Percentiles rank a stretch among this genome's conserved stretches.
Conservation (phyloP, 2,888 invertebrate genomes). For the Papilio gigon region DNA sequence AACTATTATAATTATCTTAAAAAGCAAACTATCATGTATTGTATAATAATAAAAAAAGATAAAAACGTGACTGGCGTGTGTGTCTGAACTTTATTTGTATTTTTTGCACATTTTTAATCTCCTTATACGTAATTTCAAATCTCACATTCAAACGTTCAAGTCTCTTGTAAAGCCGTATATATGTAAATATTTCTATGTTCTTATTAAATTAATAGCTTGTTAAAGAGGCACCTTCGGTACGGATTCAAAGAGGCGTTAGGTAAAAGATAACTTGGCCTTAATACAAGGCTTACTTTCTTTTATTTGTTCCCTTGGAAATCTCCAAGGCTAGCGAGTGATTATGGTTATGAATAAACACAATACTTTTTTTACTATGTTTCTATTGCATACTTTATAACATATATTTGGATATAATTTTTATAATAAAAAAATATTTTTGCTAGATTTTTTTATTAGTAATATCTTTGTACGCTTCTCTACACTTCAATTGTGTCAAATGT, state of each 20-base stretch:
- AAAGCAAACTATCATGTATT: too few relatives aligned
- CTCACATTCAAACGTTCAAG: not conserved
- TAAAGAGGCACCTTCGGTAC: not conserved
- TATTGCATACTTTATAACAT: not conserved
- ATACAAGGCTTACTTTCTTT: not conserved
- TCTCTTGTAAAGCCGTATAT: conserved; percentile 4
- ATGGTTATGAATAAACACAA: not conserved
- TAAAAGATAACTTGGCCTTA: conserved; percentile 1
- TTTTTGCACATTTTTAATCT: too few relatives aligned
- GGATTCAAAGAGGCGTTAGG: conserved; percentile 1
- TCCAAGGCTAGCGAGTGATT: not conserved
- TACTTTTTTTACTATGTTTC: not conserved
- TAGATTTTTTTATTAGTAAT: too few relatives aligned
- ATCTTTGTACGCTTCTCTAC: too few relatives aligned
- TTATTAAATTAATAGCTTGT: conserved; percentile 1
- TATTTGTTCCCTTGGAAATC: not conserved
- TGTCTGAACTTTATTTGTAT: too few relatives aligned
- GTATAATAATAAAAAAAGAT: too few relatives aligned
- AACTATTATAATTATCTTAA: too few relatives aligned
- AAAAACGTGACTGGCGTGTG: too few relatives aligned
- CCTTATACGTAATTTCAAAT: too few relatives aligned
- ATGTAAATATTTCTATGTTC: conserved; percentile 3
- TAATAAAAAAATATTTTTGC: too few relatives aligned
- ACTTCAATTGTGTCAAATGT: too few relatives aligned
- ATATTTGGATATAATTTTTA: too few relatives aligned